Evolutionary conservation across 35 echinoderm and acorn worm species (phyloP).

Genomic region (Eucidaris tribuloides): DNA sequence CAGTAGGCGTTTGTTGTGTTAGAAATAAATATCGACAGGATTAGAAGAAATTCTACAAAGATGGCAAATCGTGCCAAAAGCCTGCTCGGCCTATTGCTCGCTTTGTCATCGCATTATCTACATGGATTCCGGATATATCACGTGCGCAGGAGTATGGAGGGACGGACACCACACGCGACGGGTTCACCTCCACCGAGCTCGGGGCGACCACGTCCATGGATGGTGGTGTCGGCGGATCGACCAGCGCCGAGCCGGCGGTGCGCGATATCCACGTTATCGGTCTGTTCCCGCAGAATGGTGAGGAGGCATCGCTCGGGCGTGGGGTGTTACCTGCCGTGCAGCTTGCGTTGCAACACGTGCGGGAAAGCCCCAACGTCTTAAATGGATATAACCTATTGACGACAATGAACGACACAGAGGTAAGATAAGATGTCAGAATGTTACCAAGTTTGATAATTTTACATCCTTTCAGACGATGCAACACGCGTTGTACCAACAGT

Average conservation of each 20-base stretch:
- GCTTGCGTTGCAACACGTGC: constrained; percentile 72
- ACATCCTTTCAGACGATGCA: too few relatives aligned
- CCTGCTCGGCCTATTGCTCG: too few relatives aligned
- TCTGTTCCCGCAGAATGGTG: constrained; percentile 33
- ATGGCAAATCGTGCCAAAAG: too few relatives aligned
- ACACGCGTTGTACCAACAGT: too few relatives aligned
- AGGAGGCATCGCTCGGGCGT: constrained; percentile 29
- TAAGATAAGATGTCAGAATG: too few relatives aligned
- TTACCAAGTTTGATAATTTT: too few relatives aligned
- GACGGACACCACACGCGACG: background rate
- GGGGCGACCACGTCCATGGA: background rate
- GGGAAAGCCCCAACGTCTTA: constrained; percentile 27
- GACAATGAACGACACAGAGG: constrained; percentile 60
- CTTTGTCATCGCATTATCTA: too few relatives aligned
- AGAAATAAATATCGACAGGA: too few relatives aligned
- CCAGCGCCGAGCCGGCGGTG: background rate
- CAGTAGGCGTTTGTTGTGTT: too few relatives aligned
- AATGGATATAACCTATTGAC: constrained; percentile 60
- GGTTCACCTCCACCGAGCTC: background rate
- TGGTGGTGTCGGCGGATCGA: background rate
- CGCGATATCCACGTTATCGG: constrained; percentile 66
- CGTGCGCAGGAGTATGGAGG: background rate
- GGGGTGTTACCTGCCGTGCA: constrained; percentile 75
- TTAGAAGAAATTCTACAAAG: too few relatives aligned
- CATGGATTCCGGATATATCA: too few relatives aligned